A percentile compares a stretch with the other conserved stretches of the same genome.
These are phyloP conservation scores for Drosophila azteca DNA, from an alignment of 1,140 invertebrate genomes.

Conservation along the genomic window DNA sequence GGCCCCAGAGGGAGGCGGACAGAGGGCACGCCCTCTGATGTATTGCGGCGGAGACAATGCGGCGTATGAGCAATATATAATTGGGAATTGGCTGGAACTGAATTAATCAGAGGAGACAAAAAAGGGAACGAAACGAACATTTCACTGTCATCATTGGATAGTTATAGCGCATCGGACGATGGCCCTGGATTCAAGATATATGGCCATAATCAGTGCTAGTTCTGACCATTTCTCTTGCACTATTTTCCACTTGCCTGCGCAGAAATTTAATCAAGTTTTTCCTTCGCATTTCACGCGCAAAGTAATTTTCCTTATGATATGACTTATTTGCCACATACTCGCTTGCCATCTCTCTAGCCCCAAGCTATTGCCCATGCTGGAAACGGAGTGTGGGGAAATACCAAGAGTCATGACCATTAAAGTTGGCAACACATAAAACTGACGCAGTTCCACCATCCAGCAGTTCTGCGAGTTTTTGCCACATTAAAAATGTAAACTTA, in stretches of 20 bases:
- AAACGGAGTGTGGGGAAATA: constrained; percentile 10
- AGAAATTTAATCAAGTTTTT: constrained; percentile 20
- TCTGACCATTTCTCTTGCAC: constrained; percentile 1
- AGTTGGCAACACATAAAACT: constrained; percentile 64
- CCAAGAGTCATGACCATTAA: constrained; percentile 59
- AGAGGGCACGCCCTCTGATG: constrained; percentile 22
- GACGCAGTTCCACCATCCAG: constrained; percentile 15
- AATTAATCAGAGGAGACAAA: neutral
- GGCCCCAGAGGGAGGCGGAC: neutral
- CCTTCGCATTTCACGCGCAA: neutral
- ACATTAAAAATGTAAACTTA: constrained; percentile 76
- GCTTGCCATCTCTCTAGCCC: constrained; percentile 17
- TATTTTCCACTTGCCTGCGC: constrained; percentile 6
- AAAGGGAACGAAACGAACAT: neutral
- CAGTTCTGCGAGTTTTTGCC: constrained; percentile 17
- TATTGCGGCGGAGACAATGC: constrained; percentile 28
- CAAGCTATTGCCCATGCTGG: constrained; percentile 30
- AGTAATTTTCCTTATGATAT: constrained; percentile 24
- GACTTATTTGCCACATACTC: constrained; percentile 33
- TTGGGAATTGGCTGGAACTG: constrained; percentile 26
- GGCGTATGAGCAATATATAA: constrained; percentile 63
- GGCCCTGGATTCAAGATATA: neutral
- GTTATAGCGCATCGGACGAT: neutral
- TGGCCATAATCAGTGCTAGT: neutral
- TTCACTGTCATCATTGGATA: neutral